Evolutionary conservation across 1,140 invertebrate species (phyloP), one percentile per base, ranked within the genome.

Genomic region (Atta colombica): DNA sequence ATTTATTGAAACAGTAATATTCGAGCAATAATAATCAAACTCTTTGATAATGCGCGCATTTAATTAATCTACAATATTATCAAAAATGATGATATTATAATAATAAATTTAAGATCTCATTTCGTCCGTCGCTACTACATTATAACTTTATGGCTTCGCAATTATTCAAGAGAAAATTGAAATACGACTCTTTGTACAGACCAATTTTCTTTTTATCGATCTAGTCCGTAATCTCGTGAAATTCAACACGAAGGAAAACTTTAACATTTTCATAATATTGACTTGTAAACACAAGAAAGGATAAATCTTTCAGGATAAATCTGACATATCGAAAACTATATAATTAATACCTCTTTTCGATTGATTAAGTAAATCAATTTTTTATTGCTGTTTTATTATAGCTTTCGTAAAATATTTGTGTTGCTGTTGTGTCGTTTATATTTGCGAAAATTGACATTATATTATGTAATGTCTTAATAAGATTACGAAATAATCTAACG

Each of bases 101-200:
- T 28, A 25, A 58, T 72, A 82, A 72, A 72, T 72, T 82, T 74
- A 35, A 61, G 39, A 82, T 49, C 51, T 35, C 39, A 31, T 61
- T 82, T 74, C 18, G 25, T 45, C 5, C 45, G 69, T 51, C 45
- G 69, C 10, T n/a, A 28, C 66, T 25, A 28, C 35, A 51, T 63
- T 74, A 60, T 16, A 31, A 72, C 45, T 82, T 82, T 61, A 75
- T 16, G 39, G 60, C n/a, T 18, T 61, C 12, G 18, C 69, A 75
- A 84, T 84, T 75, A 84, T 75, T 74, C 69, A 72, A 25, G 55
- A 25, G 55, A 84, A 75, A 84, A 84, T 84, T 75, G 80, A 84
- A 84, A 84, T 53, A 39, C 18, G 58, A 49, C 60, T 74, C 71
- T 74, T 60, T 49, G 28, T 25, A 14, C 21, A 55, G 12, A 49